Percentiles rank a stretch among this genome's conserved stretches.
Evolutionary conservation across 2,113 vertebrate species (phyloP).

Genomic region (Pungitius pungitius): DNA sequence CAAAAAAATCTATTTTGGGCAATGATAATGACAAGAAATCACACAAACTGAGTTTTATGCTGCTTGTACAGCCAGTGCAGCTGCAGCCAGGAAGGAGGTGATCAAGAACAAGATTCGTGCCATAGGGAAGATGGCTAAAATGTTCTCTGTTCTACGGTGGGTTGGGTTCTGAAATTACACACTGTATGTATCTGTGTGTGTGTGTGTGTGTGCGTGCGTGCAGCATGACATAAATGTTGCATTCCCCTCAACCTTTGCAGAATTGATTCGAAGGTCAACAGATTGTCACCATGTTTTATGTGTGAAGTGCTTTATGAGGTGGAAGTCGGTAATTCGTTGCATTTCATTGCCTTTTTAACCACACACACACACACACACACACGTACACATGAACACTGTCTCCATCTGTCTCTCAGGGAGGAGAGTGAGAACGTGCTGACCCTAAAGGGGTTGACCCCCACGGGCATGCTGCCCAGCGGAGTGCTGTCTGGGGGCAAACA

Average conservation of each 20-base stretch:
- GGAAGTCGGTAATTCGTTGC: slow-evolving; percentile 50
- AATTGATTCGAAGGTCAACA: slow-evolving; percentile 3
- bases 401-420: slow-evolving; percentile 73
- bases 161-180: slow-evolving; percentile 22
- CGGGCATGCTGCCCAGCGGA: slow-evolving; percentile 86
- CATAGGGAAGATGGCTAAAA: slow-evolving; percentile 86
- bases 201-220: slow-evolving; percentile 11
- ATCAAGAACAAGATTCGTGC: slow-evolving; percentile 86
- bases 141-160: slow-evolving; percentile 85
- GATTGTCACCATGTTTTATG: background rate
- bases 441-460: slow-evolving; percentile 85
- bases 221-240: background rate
- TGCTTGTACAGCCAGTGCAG: slow-evolving; percentile 77
- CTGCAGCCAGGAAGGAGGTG: slow-evolving; percentile 86
- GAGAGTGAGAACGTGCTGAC: slow-evolving; percentile 88
- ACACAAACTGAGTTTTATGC: background rate
- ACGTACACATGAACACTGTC: background rate
- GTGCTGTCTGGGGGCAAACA: slow-evolving; percentile 85
- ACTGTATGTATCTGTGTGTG: background rate
- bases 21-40: background rate
- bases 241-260: background rate
- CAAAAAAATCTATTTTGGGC: background rate
- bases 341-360: slow-evolving; percentile 22
- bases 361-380: slow-evolving; percentile 12
- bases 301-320: slow-evolving; percentile 31